Conservation (phyloP, 2,888 invertebrate species). For the Drosophila parthenogenetica region DNA sequence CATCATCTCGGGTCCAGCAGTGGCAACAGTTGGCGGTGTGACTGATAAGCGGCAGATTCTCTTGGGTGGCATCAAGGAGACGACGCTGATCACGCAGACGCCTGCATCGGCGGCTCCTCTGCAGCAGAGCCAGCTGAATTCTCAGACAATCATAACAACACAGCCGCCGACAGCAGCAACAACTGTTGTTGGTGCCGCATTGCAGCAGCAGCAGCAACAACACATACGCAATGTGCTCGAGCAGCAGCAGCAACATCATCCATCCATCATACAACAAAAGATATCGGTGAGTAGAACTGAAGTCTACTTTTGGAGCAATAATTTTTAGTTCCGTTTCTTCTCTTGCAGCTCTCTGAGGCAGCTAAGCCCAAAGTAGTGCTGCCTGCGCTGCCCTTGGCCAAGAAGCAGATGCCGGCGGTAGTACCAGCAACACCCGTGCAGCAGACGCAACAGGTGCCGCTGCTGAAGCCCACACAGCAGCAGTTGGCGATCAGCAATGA, state of each 20-base stretch:
- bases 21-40: background rate
- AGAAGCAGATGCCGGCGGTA: constrained; percentile 48
- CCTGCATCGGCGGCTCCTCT: constrained; percentile 65
- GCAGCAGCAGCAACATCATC: constrained; percentile 74
- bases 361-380: constrained; percentile 35
- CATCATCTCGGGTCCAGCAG: constrained; percentile 78
- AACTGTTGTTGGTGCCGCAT: constrained; percentile 30
- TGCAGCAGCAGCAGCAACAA: constrained; percentile 71
- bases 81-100: constrained; percentile 80
- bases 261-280: constrained; percentile 82
- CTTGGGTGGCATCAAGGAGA: constrained; percentile 81
- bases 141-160: constrained; percentile 82
- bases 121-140: constrained; percentile 79
- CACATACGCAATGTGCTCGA: constrained; percentile 78
- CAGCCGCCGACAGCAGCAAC: constrained; percentile 60
- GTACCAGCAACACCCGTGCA: constrained; percentile 28
- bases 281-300: constrained; percentile 50
- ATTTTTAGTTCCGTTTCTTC: background rate
- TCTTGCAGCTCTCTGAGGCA: constrained; percentile 45
- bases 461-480: constrained; percentile 39
- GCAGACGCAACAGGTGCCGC: constrained; percentile 46
- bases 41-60: constrained; percentile 81
- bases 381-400: constrained; percentile 35
- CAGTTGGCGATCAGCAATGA: constrained; percentile 20
- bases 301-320: too few relatives aligned